Conservation (phyloP, 2,888 invertebrate genomes). For the Pelosia muscerda region DNA sequence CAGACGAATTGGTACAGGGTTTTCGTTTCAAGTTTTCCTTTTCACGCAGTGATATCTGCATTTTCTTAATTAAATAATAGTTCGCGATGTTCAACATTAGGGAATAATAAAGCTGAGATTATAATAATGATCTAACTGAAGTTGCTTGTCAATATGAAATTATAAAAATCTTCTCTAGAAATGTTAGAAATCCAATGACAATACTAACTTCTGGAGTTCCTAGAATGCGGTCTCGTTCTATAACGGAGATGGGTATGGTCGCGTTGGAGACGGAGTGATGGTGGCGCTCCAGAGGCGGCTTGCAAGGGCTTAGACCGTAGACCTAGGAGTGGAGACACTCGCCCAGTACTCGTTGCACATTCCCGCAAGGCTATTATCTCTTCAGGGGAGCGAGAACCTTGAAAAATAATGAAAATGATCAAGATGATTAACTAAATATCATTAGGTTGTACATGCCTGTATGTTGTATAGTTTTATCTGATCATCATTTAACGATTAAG, state of each 20-base stretch:
- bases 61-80: no score
- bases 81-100: no score
- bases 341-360: slow-evolving; percentile 90
- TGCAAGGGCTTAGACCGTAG: slow-evolving; percentile 88
- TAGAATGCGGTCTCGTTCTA: slow-evolving; percentile 86
- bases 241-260: slow-evolving; percentile 86
- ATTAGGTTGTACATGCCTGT: not conserved
- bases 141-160: no score
- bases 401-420: not conserved
- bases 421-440: not conserved
- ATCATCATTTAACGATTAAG: no score
- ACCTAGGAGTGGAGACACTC: slow-evolving; percentile 88
- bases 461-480: no score
- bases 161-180: not conserved
- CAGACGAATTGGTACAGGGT: no score
- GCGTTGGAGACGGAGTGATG: slow-evolving; percentile 82
- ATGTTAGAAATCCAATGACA: not conserved
- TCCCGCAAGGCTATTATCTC: slow-evolving; percentile 97
- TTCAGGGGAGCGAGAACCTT: slow-evolving; percentile 79
- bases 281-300: slow-evolving; percentile 92
- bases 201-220: slow-evolving; percentile 73
- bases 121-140: no score
- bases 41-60: no score
- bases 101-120: no score
- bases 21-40: no score